Evolutionary conservation across 37 sponge, comb jelly and placozoan genomes (phyloP).

Genomic region (Beroe ovata): DNA sequence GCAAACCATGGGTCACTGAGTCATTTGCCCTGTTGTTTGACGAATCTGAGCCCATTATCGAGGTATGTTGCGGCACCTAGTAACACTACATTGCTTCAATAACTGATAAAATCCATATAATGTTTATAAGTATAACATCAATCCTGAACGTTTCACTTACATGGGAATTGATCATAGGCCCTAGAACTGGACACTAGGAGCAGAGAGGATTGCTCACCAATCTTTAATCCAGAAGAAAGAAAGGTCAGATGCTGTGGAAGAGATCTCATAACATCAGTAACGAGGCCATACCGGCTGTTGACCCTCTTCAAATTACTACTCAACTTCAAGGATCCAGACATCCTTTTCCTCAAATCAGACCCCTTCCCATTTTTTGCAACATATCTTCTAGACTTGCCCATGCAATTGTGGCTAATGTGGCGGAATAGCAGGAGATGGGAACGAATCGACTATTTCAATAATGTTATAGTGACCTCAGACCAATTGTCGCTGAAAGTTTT

Average conservation of each 20-base stretch:
- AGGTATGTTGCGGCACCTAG: no score
- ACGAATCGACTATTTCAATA: constrained; percentile 53
- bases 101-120: no score
- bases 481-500: background rate
- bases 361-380: constrained; percentile 59
- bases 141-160: no score
- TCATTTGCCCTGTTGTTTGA: background rate
- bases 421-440: constrained; percentile 16
- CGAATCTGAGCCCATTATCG: background rate
- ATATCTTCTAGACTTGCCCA: constrained; percentile 29
- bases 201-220: background rate
- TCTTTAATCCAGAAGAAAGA: background rate
- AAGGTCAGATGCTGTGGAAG: background rate
- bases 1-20: constrained; percentile 58
- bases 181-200: background rate
- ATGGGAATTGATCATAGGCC: no score
- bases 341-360: constrained; percentile 20
- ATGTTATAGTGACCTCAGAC: background rate
- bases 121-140: no score
- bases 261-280: constrained; percentile 32
- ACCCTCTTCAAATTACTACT: background rate
- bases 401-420: constrained; percentile 61
- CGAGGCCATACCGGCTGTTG: background rate
- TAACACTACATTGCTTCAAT: no score
- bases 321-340: background rate